Conservation (phyloP, 2,888 invertebrate genomes). For the Biston betularia region DNA sequence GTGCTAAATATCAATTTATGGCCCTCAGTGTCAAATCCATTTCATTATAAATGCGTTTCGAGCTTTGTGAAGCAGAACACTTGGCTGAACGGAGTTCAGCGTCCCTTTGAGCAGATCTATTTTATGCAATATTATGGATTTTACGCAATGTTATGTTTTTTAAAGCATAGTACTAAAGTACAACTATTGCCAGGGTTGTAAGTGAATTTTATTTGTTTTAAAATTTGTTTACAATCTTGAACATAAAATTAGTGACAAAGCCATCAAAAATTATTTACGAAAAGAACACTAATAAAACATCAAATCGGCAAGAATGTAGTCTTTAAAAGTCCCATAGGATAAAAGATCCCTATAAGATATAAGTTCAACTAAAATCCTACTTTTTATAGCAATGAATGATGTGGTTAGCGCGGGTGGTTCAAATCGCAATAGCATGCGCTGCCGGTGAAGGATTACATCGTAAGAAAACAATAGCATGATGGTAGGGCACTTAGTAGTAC, state of each 20-base stretch:
- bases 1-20: slow-evolving; percentile 68
- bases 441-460: too few relatives aligned
- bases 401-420: too few relatives aligned
- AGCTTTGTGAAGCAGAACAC: slow-evolving; percentile 49
- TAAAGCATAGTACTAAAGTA: slow-evolving; percentile 10
- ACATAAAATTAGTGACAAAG: background rate
- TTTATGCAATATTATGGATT: slow-evolving; percentile 26
- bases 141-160: too few relatives aligned
- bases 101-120: slow-evolving; percentile 50
- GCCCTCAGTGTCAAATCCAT: slow-evolving; percentile 50
- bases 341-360: too few relatives aligned
- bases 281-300: background rate
- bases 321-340: too few relatives aligned
- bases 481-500: too few relatives aligned
- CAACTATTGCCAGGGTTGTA: background rate
- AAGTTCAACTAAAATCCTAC: too few relatives aligned
- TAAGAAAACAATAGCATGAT: too few relatives aligned
- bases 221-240: slow-evolving; percentile 6
- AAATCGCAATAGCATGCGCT: too few relatives aligned
- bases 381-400: too few relatives aligned
- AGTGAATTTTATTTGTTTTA: background rate
- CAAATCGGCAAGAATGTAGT: background rate
- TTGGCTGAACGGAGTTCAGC: slow-evolving; percentile 47
- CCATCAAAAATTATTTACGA: background rate
- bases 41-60: slow-evolving; percentile 46